Evolutionary conservation across 2,113 vertebrate species (phyloP).

Genomic region (Ptilorrhoa leucosticta): DNA sequence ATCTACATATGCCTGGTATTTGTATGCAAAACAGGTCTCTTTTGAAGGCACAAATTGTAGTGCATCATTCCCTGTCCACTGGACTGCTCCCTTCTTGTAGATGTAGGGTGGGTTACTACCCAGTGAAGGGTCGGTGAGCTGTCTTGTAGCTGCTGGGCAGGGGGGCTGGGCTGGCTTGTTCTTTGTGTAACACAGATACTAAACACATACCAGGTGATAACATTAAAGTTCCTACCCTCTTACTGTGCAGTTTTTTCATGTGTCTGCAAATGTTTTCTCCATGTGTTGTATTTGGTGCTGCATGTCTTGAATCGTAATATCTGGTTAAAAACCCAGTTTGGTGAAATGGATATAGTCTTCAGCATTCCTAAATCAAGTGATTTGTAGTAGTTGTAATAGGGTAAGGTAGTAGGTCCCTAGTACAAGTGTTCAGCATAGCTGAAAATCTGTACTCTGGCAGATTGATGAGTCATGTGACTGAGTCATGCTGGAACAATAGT

Average conservation of each 20-base stretch:
- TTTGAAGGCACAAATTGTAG: background rate
- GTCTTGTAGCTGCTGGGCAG: background rate
- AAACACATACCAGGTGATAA: background rate
- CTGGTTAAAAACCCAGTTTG: background rate
- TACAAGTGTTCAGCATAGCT: background rate
- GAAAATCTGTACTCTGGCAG: background rate
- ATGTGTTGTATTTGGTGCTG: background rate
- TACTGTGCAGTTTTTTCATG: rapidly evolving
- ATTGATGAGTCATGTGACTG: background rate
- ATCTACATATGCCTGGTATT: background rate
- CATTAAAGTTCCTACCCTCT: background rate
- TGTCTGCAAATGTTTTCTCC: background rate
- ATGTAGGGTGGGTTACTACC: background rate
- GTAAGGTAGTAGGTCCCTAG: background rate
- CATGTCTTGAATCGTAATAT: background rate
- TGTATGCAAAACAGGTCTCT: background rate
- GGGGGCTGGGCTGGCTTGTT: background rate
- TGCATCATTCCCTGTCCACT: background rate
- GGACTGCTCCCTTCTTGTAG: background rate
- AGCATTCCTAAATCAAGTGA: background rate
- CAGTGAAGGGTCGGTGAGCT: background rate
- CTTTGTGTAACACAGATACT: background rate
- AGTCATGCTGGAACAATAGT: constrained; percentile 9
- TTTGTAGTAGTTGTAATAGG: background rate
- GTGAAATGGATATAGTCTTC: background rate